Percentiles rank a stretch among this genome's conserved stretches.
Evolutionary conservation across 2,113 vertebrate genomes (phyloP).

Genomic region (Speoplatyrhinus poulsoni): DNA sequence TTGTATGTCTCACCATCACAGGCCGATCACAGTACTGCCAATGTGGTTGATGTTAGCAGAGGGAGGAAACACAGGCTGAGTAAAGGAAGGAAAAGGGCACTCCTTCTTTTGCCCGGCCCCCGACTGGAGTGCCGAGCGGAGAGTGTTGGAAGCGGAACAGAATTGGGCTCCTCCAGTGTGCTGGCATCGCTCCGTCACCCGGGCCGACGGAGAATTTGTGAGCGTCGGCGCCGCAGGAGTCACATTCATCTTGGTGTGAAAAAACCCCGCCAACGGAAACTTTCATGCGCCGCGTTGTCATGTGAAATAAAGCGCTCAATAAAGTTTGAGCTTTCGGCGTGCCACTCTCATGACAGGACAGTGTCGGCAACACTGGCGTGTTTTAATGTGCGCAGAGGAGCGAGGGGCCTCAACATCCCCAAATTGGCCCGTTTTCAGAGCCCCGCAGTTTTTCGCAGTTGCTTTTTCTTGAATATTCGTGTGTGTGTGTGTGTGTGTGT

Average conservation of each 20-base stretch:
- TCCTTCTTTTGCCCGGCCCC: slow-evolving; percentile 13
- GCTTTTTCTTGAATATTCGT: slow-evolving; percentile 19
- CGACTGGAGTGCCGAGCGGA: slow-evolving; percentile 17
- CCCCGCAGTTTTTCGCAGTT: slow-evolving; percentile 33
- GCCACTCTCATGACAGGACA: slow-evolving; percentile 20
- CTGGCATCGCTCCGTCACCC: slow-evolving; percentile 52
- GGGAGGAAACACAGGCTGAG: slow-evolving; percentile 7
- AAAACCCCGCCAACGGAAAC: slow-evolving; percentile 48
- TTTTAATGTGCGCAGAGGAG: slow-evolving; percentile 28
- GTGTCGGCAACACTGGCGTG: slow-evolving; percentile 26
- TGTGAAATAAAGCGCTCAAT: slow-evolving; percentile 45
- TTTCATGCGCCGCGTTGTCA: slow-evolving; percentile 40
- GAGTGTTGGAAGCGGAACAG: slow-evolving; percentile 42
- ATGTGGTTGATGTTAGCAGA: slow-evolving; percentile 5
- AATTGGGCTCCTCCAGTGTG: slow-evolving; percentile 40
- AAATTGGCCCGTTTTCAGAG: slow-evolving; percentile 36
- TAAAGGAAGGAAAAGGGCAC: background rate
- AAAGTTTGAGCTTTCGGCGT: slow-evolving; percentile 40
- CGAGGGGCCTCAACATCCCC: slow-evolving; percentile 19
- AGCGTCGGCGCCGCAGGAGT: slow-evolving; percentile 35
- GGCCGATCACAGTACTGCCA: background rate
- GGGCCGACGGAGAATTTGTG: slow-evolving; percentile 46
- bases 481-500: slow-evolving; percentile 21
- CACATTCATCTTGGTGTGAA: slow-evolving; percentile 50
- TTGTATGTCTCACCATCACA: slow-evolving; percentile 1